These are phyloP conservation scores for Motacilla alba DNA, from an alignment of 2,113 vertebrate species.

Conservation along the genomic window DNA sequence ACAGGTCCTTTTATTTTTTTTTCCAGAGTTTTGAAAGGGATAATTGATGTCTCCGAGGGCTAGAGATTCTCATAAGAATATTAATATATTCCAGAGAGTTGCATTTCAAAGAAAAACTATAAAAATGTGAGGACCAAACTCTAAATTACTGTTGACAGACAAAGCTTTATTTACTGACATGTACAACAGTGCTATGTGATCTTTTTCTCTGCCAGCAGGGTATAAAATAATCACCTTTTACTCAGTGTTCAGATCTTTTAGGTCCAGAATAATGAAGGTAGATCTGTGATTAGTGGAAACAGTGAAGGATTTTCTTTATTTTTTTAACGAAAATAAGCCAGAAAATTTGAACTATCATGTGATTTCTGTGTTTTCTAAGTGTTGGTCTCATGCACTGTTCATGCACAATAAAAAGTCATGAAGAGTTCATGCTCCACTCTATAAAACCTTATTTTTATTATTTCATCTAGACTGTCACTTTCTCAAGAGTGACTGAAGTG, in stretches of 20 bases:
- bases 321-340: neutral
- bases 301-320: neutral
- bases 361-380: neutral
- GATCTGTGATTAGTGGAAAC: neutral
- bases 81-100: neutral
- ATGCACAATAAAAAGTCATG: neutral
- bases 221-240: neutral
- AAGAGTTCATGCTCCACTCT: neutral
- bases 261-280: rapidly evolving
- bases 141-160: neutral
- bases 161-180: neutral
- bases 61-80: too few relatives aligned
- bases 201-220: neutral
- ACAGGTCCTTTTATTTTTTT: neutral
- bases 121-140: neutral
- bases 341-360: neutral
- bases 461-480: neutral
- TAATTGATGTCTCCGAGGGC: too few relatives aligned
- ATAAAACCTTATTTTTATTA: neutral
- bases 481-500: neutral
- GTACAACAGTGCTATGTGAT: neutral
- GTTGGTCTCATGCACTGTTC: neutral
- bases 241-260: neutral
- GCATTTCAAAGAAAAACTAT: neutral
- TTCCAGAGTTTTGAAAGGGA: neutral